These are phyloP conservation scores for Cataglyphis rosenhaueri DNA, from an alignment of 2,888 invertebrate species.

Conservation along the genomic window DNA sequence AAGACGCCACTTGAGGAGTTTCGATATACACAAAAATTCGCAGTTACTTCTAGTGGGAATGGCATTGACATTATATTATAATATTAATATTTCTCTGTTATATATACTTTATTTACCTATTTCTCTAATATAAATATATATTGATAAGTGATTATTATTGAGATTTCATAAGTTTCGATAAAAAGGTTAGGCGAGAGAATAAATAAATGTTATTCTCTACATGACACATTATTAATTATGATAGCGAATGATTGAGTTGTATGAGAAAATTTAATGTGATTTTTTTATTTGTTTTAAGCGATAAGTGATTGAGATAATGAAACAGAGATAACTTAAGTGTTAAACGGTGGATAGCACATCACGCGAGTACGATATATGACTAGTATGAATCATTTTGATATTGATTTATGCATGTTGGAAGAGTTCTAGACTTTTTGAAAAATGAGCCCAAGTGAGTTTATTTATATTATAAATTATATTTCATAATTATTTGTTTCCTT, in stretches of 20 bases:
- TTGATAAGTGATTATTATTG: background rate
- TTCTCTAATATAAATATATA: background rate
- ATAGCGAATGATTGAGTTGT: background rate
- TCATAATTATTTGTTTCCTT: background rate
- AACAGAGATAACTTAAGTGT: background rate
- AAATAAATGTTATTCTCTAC: background rate
- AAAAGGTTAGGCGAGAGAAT: background rate
- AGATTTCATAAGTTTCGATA: background rate
- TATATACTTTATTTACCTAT: background rate
- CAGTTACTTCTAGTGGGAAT: background rate
- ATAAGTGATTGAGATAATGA: constrained; percentile 34
- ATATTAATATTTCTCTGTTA: background rate
- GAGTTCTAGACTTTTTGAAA: background rate
- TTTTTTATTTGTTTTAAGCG: constrained; percentile 29
- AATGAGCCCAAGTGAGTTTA: constrained; percentile 32
- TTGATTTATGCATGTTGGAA: background rate
- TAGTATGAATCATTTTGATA: constrained; percentile 33
- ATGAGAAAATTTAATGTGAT: background rate
- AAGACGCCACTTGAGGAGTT: background rate
- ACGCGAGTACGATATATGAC: background rate
- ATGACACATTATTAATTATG: background rate
- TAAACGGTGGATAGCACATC: background rate
- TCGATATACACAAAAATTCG: background rate
- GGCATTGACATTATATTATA: background rate
- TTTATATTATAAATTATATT: background rate